Evolutionary conservation across 2,113 vertebrate species (phyloP).

Genomic region (Ceyx margarethae): DNA sequence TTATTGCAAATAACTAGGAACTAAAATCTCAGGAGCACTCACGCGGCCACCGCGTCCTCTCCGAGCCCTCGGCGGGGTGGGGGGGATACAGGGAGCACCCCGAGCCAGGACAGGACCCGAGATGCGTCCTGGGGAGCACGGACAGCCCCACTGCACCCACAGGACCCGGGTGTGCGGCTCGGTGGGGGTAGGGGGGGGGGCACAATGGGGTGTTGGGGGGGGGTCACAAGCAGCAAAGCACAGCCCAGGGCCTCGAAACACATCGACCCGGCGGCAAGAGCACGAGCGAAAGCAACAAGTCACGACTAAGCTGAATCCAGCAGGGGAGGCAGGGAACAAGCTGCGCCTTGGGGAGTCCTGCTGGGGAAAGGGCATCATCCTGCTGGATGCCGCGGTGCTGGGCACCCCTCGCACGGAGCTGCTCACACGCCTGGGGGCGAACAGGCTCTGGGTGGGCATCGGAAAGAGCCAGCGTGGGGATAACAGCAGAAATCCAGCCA

Average conservation of each 20-base stretch:
- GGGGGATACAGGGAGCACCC: background rate
- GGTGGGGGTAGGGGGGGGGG: background rate
- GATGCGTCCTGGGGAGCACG: background rate
- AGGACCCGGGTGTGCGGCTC: rapidly evolving
- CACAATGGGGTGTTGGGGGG: too few species aligned
- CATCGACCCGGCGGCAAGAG: background rate
- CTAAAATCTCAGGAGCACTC: background rate
- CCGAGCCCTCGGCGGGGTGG: background rate
- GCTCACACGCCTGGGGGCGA: background rate
- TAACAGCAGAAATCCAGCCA: background rate
- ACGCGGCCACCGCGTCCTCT: background rate
- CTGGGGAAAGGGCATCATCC: background rate
- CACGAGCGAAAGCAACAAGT: constrained; percentile 35
- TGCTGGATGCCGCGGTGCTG: background rate
- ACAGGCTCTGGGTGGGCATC: background rate
- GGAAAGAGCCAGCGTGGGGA: background rate
- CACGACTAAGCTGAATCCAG: background rate
- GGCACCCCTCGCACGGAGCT: background rate
- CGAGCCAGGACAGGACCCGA: background rate
- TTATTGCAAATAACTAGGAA: constrained; percentile 55
- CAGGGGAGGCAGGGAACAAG: background rate
- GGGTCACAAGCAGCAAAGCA: constrained; percentile 46
- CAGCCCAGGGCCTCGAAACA: background rate
- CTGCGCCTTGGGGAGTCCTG: background rate
- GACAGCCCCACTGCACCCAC: background rate